Percentiles rank a stretch among this genome's conserved stretches.
Evolutionary conservation across 1,140 invertebrate genomes (phyloP).

Genomic region (Sitodiplosis mosellana): DNA sequence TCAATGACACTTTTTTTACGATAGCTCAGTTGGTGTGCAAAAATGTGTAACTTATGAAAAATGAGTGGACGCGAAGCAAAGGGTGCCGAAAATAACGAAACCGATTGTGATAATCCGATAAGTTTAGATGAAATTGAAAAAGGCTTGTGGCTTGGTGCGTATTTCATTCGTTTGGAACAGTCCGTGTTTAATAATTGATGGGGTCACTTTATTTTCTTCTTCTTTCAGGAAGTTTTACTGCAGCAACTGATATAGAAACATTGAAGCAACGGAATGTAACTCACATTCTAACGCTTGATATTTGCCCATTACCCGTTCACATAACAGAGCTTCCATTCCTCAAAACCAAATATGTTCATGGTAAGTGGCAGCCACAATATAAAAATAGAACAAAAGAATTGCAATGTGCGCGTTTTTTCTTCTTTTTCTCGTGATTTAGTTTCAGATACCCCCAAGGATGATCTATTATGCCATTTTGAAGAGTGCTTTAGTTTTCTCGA

Average conservation of each 20-base stretch:
- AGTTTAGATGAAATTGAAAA: conserved; percentile 48
- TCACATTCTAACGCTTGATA: conserved; percentile 63
- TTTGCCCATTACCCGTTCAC: conserved; percentile 56
- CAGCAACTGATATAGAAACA: conserved; percentile 50
- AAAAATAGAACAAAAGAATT: neutral
- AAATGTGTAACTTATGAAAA: too few relatives aligned
- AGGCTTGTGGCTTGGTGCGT: conserved; percentile 46
- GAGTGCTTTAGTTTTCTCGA: conserved; percentile 54
- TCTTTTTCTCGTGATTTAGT: conserved; percentile 27
- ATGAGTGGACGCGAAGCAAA: neutral
- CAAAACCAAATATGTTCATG: conserved; percentile 53
- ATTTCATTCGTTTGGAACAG: neutral
- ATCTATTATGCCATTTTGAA: conserved; percentile 58
- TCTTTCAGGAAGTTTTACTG: conserved; percentile 48
- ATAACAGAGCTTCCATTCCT: conserved; percentile 45
- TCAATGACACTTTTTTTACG: too few relatives aligned
- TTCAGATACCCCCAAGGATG: conserved; percentile 63
- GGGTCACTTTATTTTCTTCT: neutral
- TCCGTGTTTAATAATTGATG: conserved; percentile 1
- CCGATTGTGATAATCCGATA: conserved; percentile 24
- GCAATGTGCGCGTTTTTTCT: conserved; percentile 3
- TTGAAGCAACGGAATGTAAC: conserved; percentile 45
- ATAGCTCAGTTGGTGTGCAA: too few relatives aligned
- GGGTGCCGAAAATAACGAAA: neutral
- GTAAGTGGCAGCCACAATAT: conserved; percentile 20